Base-by-base conservation (phyloP, 2,888 invertebrate species). In the Amphimallon solstitiale region DNA sequence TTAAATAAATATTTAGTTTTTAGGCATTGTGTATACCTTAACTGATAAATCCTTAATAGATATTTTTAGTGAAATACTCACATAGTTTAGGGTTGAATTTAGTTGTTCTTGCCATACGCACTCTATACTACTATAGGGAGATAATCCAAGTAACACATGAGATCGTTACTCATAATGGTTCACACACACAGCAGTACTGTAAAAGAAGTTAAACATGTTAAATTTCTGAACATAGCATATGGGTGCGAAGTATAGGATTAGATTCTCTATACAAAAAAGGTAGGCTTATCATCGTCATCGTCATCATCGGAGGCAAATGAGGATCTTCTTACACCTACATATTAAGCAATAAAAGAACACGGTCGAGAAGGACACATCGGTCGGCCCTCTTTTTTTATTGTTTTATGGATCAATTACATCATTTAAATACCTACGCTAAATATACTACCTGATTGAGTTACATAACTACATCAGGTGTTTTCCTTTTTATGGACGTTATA, bases 371-470 rank as follows among this genome's bases (percentile, higher is more conserved):
- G 62, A 63, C 51, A 63, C 48, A 10, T 10, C 19, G 40, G 62
- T 34, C 51, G 51, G 38, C 43, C 62, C 43, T 51, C 51, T 43
- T 56, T 65, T 65, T 66, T 66, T 66, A 66, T 66, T 66, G 66
- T 66, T 66, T 66, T 66, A 66, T 66, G 48, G 66, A 66, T 66
- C 66, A 66, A 66, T 66, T 66, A 66, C 61, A 66, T 66, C 66
- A 61, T 61, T 61, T 61, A 65, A 46, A 49, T 65, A 60, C 66
- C 66, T 61, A 62, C 66, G 66, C 61, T 52, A 61, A 51, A 46
- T 60, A 54, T 52, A 66, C 66, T 61, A 66, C 61, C 61, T 66
- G 61, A 66, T 61, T 61, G 66, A 62, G 51, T 66, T 66, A 60
- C 61, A 49, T 62, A 66, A 66, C 54, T 51, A 61, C 62, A 51